These are phyloP conservation scores for Neolamprologus sp. DNA, from an alignment of 2,113 vertebrate species.

Conservation along the genomic window DNA sequence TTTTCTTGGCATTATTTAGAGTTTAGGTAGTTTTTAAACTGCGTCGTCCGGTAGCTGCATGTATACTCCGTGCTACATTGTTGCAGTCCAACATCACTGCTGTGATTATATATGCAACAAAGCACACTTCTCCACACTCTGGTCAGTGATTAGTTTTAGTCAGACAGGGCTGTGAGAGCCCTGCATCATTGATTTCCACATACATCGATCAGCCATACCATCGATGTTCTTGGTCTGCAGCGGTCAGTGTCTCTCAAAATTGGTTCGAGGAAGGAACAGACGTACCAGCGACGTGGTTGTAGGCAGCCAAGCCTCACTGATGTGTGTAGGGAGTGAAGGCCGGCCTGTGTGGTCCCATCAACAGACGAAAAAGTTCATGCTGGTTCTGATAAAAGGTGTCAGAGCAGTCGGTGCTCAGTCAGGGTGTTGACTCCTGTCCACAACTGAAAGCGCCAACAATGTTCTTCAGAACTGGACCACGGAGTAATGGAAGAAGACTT, in stretches of 20 bases:
- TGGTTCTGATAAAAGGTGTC: background rate
- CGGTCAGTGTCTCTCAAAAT: background rate
- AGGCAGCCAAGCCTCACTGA: background rate
- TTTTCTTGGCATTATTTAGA: background rate
- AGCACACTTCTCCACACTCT: fast-evolving
- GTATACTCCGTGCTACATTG: fast-evolving
- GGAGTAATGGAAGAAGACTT: background rate
- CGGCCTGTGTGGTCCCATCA: fast-evolving
- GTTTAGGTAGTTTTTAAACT: background rate
- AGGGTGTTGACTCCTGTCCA: background rate
- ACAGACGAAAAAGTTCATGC: background rate
- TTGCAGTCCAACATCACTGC: fast-evolving
- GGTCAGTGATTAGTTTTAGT: background rate
- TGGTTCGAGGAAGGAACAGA: background rate
- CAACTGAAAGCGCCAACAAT: background rate
- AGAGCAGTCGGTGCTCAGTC: background rate
- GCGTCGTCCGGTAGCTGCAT: background rate
- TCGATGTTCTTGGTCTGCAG: background rate
- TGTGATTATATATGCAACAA: background rate
- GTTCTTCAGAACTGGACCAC: background rate
- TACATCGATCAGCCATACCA: fast-evolving
- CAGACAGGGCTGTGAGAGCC: background rate
- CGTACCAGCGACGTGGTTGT: background rate
- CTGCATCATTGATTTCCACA: background rate
- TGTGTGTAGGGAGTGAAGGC: background rate